These are phyloP conservation scores for Atopsyche davidsoni DNA, from an alignment of 1,140 invertebrate species.

Conservation along the genomic window DNA sequence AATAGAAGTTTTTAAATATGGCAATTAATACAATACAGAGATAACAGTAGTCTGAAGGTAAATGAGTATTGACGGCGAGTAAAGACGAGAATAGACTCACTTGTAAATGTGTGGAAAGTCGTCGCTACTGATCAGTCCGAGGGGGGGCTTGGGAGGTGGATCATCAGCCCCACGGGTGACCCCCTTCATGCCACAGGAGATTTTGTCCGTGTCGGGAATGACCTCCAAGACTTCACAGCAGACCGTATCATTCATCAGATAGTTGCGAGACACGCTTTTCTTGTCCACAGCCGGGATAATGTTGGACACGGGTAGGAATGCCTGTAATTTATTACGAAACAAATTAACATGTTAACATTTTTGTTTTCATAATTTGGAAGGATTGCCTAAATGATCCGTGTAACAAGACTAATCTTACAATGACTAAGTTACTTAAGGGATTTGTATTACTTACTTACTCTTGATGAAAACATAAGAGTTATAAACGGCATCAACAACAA, in stretches of 20 bases:
- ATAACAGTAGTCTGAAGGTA: slow-evolving; percentile 15
- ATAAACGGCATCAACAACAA: no score
- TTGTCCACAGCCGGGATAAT: slow-evolving; percentile 73
- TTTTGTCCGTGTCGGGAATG: slow-evolving; percentile 78
- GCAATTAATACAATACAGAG: no score
- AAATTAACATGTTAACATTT: no score
- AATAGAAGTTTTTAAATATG: no score
- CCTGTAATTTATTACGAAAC: slow-evolving; percentile 40
- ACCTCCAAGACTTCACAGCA: slow-evolving; percentile 85
- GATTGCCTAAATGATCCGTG: no score
- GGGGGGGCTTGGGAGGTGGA: slow-evolving; percentile 60
- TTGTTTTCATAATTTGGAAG: no score
- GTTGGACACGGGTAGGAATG: slow-evolving; percentile 62
- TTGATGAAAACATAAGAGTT: no score
- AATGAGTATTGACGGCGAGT: slow-evolving; percentile 22
- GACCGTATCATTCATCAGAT: slow-evolving; percentile 75
- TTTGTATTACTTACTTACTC: no score
- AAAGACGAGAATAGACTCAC: slow-evolving; percentile 53
- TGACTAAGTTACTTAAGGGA: no score
- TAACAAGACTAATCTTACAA: no score
- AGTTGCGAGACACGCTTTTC: slow-evolving; percentile 70
- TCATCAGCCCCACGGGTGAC: slow-evolving; percentile 57
- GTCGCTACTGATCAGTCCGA: slow-evolving; percentile 77
- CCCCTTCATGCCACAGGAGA: slow-evolving; percentile 81
- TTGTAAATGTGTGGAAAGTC: slow-evolving; percentile 83